phyloP scores from a whole-genome alignment of 2,113 vertebrate genomes.

The Carassius auratus region DNA sequence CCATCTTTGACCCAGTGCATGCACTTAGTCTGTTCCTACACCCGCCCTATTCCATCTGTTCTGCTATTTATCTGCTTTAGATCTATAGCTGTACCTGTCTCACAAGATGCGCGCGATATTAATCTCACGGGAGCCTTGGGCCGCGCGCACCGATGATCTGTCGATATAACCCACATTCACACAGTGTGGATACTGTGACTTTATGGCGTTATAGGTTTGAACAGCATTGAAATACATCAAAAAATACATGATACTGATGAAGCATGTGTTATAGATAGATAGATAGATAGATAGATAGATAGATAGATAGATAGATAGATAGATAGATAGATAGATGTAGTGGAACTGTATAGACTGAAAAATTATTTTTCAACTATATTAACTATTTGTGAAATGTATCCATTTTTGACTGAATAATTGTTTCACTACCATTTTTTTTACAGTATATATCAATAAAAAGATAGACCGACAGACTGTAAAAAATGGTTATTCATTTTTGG shows the following conservation, averaged over 20 bases:
- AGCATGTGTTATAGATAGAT: not conserved
- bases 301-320: not conserved
- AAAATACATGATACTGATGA: not conserved
- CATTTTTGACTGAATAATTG: too few relatives aligned
- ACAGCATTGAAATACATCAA: not conserved
- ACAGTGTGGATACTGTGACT: not conserved
- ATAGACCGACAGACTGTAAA: not conserved
- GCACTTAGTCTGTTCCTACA: conserved; percentile 12
- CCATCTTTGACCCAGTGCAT: conserved; percentile 1
- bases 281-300: too few relatives aligned
- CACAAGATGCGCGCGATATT: conserved; percentile 11
- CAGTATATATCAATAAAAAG: not conserved
- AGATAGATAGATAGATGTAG: not conserved
- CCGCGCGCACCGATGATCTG: not conserved
- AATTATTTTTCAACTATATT: too few relatives aligned
- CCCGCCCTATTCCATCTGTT: conserved; percentile 34
- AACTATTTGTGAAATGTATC: too few relatives aligned
- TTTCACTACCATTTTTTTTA: too few relatives aligned
- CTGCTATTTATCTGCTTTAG: not conserved
- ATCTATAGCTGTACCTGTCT: conserved; percentile 16
- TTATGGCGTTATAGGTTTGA: not conserved
- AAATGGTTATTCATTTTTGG: not conserved
- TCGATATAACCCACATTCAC: conserved; percentile 20
- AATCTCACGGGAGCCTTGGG: not conserved
- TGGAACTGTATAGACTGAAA: too few relatives aligned